phyloP scores from a whole-genome alignment of 2,888 invertebrate species.

The Meteorus colon region DNA sequence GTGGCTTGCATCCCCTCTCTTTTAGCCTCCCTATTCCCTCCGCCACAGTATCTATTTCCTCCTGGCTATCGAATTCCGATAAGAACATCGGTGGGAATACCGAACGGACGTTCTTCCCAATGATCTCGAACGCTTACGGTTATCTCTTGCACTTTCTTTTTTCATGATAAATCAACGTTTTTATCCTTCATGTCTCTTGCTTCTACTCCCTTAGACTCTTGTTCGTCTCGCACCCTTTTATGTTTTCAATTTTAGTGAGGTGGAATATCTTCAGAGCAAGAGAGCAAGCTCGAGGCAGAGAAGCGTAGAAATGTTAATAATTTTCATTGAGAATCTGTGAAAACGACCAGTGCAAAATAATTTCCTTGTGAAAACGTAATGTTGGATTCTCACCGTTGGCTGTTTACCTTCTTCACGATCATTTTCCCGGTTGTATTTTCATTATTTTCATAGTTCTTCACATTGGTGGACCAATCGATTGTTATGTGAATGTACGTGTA shows the following conservation, averaged over 20 bases:
- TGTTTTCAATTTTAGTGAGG: constrained; percentile 27
- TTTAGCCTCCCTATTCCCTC: constrained; percentile 41
- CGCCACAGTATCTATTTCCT: constrained; percentile 41
- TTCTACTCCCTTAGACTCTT: background rate
- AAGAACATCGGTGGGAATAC: constrained; percentile 58
- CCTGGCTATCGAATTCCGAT: constrained; percentile 67
- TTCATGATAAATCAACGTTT: constrained; percentile 37
- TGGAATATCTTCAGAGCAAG: background rate
- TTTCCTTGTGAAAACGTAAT: constrained; percentile 2
- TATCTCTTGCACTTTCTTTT: constrained; percentile 33
- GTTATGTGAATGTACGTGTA: background rate
- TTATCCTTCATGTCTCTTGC: constrained; percentile 11
- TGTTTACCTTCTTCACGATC: constrained; percentile 17
- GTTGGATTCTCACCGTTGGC: background rate
- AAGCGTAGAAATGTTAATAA: constrained; percentile 26
- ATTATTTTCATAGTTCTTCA: background rate
- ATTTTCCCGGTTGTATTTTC: background rate
- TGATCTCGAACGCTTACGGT: constrained; percentile 46
- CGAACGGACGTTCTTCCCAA: constrained; percentile 44
- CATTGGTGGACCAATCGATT: constrained; percentile 17
- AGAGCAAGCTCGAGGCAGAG: background rate
- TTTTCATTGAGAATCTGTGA: constrained; percentile 8
- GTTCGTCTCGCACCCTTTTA: constrained; percentile 1
- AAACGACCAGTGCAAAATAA: constrained; percentile 7
- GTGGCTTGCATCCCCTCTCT: constrained; percentile 40